Evolutionary conservation across 2,797 vertebrate species (phyloP).

Genomic region (Cuculus canorus): DNA sequence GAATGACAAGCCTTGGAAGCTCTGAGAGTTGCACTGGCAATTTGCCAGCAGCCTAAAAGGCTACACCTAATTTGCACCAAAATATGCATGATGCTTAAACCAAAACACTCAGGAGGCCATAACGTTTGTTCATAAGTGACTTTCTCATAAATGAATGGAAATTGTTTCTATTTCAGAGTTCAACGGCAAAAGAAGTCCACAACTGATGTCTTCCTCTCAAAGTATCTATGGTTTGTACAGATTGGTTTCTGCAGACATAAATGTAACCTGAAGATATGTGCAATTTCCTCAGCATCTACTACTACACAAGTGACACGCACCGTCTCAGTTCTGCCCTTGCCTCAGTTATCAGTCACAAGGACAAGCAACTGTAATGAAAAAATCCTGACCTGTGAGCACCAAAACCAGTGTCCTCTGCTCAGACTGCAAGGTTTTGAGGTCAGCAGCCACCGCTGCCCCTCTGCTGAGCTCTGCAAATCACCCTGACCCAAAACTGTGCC

Average conservation of each 20-base stretch:
- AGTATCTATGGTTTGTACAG: background rate
- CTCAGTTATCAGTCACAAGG: background rate
- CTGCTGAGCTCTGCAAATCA: background rate
- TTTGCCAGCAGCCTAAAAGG: background rate
- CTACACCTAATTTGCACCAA: background rate
- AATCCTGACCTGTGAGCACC: background rate
- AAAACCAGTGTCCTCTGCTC: background rate
- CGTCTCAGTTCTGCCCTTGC: background rate
- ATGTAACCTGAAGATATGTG: background rate
- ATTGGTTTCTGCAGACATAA: background rate
- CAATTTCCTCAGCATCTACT: background rate
- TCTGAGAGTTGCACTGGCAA: background rate
- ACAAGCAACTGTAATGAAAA: background rate
- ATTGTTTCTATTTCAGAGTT: background rate
- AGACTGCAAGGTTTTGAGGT: background rate
- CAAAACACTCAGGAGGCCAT: background rate
- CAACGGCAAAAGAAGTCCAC: background rate
- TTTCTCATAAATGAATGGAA: background rate
- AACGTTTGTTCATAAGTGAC: background rate
- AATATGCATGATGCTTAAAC: background rate
- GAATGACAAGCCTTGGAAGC: background rate
- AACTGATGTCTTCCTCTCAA: background rate
- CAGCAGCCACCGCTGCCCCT: background rate
- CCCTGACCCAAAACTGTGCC: background rate
- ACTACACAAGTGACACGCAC: background rate